phyloP scores from a whole-genome alignment of 2,888 invertebrate species.

The Amphipyra tragopoginis region DNA sequence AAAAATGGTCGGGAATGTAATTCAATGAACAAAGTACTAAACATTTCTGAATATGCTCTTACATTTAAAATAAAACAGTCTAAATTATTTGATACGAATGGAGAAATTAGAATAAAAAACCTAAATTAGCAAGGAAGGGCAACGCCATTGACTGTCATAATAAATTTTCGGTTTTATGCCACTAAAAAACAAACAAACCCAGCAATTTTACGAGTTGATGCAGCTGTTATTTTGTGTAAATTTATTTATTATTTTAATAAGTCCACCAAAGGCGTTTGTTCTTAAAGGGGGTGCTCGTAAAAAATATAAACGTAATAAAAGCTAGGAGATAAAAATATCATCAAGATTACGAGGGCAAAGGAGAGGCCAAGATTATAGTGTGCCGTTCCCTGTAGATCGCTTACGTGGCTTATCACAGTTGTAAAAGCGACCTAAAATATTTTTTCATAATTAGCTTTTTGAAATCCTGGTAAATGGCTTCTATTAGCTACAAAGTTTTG shows the following conservation, averaged over 20 bases:
- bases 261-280: slow-evolving; percentile 57
- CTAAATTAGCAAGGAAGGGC: slow-evolving; percentile 16
- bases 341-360: slow-evolving; percentile 75
- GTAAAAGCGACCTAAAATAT: slow-evolving; percentile 65
- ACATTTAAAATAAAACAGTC: not conserved
- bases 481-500: too few relatives aligned
- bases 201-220: slow-evolving; percentile 48
- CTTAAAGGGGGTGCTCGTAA: slow-evolving; percentile 68
- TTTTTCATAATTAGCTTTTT: slow-evolving; percentile 1
- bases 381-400: slow-evolving; percentile 63
- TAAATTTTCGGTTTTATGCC: slow-evolving; percentile 30
- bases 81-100: not conserved
- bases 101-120: slow-evolving; percentile 3
- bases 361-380: slow-evolving; percentile 70
- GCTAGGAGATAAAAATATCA: slow-evolving; percentile 78
- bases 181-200: slow-evolving; percentile 41
- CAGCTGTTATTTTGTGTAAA: slow-evolving; percentile 62
- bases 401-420: slow-evolving; percentile 67
- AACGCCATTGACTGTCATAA: slow-evolving; percentile 6
- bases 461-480: too few relatives aligned
- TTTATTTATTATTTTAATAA: slow-evolving; percentile 67
- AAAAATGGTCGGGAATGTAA: slow-evolving; percentile 11
- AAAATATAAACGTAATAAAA: slow-evolving; percentile 79
- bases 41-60: not conserved
- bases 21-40: slow-evolving; percentile 2